Evolutionary conservation across 2,797 vertebrate species (phyloP), one percentile per base, ranked within the genome.

Genomic region (Leptatherina wallacei): DNA sequence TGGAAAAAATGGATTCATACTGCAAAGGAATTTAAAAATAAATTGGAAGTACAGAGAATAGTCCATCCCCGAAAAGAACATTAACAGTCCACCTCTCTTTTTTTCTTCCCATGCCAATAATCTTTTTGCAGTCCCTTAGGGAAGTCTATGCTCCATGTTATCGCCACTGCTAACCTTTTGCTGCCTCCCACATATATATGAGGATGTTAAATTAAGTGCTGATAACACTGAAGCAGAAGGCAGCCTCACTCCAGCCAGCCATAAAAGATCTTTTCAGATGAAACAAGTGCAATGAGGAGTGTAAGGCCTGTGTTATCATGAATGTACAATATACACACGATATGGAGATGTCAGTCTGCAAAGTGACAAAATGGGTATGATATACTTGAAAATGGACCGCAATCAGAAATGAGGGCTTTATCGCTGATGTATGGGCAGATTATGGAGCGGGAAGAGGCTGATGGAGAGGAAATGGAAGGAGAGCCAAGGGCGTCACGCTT

Each of bases 401-500:
- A 55, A 65, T 71, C 6, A 77, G 64, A 74, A 79, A 89, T 89
- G 80, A 83, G 65, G 52, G 55, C 36, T 72, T 91, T 85, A 88
- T 84, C 73, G 1, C 73, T 77, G 85, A 84, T 82, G 83, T 71
- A 77, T 81, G 82, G 66, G 61, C 49, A 66, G 84, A 89, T 91
- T 85, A 85, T 61, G 18, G 22, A 18, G 42, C 62, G 77, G 73
- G 35, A 81, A 84, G 78, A 81, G 84, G 51, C 55, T 56, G 82
- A 91, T 87, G 85, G 80, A 72, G 62, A 71, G 74, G 22, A 54
- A 85, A 86, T 82, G 83, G 81, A 81, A 78, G 62, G 16, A 59
- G 35, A 82, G 82, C 20, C 59, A 63, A 63, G 27, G 62, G 73
- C 32, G 57, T 81, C 71, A 82, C 13, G 30, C 58, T 49, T 12